Conservation (phyloP, 64 coral and sea anemone species). For the Porites lutea region DNA sequence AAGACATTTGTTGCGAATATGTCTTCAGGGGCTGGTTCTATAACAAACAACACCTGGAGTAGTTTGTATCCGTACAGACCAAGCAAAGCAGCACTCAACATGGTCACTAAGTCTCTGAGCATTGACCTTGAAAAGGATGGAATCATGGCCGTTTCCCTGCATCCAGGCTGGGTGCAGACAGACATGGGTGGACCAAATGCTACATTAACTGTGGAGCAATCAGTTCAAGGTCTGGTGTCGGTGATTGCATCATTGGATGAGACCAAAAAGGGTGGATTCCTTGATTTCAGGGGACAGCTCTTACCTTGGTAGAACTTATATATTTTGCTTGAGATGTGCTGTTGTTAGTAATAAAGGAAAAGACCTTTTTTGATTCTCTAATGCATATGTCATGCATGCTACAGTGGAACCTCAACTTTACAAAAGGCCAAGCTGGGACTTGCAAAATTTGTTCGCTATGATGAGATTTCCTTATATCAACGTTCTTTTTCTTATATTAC, state of each 20-base stretch:
- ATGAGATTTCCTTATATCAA: too few relatives aligned
- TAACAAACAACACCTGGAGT: not conserved
- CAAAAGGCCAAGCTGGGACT: too few relatives aligned
- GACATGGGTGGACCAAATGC: conserved; percentile 64
- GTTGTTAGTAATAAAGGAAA: too few relatives aligned
- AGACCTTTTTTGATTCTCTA: too few relatives aligned
- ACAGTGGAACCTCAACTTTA: too few relatives aligned
- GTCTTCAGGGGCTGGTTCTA: conserved; percentile 38
- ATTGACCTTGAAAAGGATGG: conserved; percentile 62
- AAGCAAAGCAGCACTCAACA: conserved; percentile 69
- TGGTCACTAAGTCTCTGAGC: conserved; percentile 51
- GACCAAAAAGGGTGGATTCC: conserved; percentile 61
- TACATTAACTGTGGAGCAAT: conserved; percentile 14
- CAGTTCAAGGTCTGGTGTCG: conserved; percentile 55
- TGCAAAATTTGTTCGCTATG: too few relatives aligned
- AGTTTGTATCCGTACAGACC: conserved; percentile 40
- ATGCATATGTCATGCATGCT: too few relatives aligned
- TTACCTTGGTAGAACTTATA: conserved; percentile 56
- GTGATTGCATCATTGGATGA: conserved; percentile 46
- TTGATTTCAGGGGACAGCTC: conserved; percentile 64
- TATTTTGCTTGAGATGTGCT: too few relatives aligned
- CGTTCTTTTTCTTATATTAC: too few relatives aligned
- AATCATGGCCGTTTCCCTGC: conserved; percentile 25
- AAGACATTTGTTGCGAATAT: conserved; percentile 63
- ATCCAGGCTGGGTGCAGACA: conserved; percentile 78